Evolutionary conservation across 2,888 invertebrate genomes (phyloP).

Genomic region (Unio delphinus): DNA sequence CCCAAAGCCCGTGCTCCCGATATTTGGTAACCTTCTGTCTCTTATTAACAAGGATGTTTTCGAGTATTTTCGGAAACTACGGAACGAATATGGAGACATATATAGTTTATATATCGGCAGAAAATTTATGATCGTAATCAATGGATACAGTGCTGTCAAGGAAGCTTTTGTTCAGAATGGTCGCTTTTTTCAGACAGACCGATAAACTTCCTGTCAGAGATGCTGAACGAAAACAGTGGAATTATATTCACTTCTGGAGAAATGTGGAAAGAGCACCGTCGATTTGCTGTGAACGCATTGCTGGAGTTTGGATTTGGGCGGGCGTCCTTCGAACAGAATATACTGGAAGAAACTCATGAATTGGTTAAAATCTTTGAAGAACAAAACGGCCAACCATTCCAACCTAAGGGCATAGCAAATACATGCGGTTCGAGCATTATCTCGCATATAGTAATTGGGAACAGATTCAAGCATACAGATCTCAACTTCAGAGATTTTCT

Average conservation of each 20-base stretch:
- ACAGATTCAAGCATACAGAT: constrained; percentile 20
- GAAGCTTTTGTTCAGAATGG: constrained; percentile 21
- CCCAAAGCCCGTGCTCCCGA: constrained; percentile 16
- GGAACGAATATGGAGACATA: constrained; percentile 22
- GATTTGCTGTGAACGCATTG: constrained; percentile 15
- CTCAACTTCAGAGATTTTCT: constrained; percentile 18
- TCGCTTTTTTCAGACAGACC: constrained; percentile 17
- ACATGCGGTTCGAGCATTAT: constrained; percentile 41
- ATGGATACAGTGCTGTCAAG: constrained; percentile 18
- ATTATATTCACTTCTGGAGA: constrained; percentile 17
- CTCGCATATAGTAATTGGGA: constrained; percentile 25
- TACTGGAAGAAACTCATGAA: constrained; percentile 19
- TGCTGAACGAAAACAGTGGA: constrained; percentile 1
- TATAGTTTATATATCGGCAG: constrained; percentile 15
- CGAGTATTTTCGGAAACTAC: constrained; percentile 6
- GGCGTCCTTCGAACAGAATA: constrained; percentile 11
- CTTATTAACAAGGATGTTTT: constrained; percentile 4
- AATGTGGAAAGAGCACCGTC: constrained; percentile 23
- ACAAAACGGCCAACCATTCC: constrained; percentile 12
- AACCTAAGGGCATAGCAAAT: constrained; percentile 15
- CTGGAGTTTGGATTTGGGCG: constrained; percentile 24
- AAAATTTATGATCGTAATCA: constrained; percentile 13
- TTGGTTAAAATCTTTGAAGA: constrained; percentile 13
- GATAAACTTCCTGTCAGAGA: background rate
- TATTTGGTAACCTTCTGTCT: constrained; percentile 18